Evolutionary conservation across 2,113 vertebrate genomes (phyloP).

Genomic region (Onychorhynchus coronatus): DNA sequence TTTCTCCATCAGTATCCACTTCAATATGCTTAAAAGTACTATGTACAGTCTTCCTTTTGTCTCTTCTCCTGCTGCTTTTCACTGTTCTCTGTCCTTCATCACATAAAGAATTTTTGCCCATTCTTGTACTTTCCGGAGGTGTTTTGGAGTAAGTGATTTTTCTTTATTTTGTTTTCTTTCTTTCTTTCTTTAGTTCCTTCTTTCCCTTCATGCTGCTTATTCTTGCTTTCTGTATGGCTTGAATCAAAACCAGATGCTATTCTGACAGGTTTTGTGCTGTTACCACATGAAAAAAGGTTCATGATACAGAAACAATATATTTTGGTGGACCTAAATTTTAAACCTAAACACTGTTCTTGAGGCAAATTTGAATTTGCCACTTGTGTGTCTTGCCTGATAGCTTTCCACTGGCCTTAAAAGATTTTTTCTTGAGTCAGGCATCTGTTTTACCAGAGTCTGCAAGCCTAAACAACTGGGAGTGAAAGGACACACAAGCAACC

Average conservation of each 20-base stretch:
- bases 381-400: background rate
- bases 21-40: background rate
- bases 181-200: background rate
- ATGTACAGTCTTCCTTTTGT: background rate
- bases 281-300: background rate
- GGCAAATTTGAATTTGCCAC: background rate
- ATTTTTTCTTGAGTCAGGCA: background rate
- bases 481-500: background rate
- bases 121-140: background rate
- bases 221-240: background rate
- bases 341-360: background rate
- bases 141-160: background rate
- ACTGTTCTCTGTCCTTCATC: background rate
- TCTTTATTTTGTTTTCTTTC: background rate
- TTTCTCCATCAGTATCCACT: background rate
- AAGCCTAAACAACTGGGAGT: background rate
- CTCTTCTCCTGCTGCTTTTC: background rate
- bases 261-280: background rate
- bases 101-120: background rate
- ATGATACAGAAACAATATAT: background rate
- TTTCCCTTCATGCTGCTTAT: background rate
- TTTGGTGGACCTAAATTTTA: background rate
- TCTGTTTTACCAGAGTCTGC: background rate
- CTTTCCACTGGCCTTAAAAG: background rate
- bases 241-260: background rate